Evolutionary conservation across 1,140 invertebrate species (phyloP), one percentile per base, ranked within the genome.

Genomic region (Atta cephalotes): DNA sequence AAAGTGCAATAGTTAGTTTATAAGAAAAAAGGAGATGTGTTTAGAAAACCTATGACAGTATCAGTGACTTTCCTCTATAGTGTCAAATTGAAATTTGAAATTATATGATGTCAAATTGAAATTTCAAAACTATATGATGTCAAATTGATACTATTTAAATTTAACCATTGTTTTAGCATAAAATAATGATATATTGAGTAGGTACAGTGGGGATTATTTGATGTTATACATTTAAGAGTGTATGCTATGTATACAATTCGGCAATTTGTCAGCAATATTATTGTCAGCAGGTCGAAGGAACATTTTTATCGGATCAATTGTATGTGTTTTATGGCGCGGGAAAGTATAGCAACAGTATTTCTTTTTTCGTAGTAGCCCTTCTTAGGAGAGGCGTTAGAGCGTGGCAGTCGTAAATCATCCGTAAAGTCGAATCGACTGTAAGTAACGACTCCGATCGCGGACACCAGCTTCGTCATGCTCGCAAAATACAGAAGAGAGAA

Each of bases 361-460:
- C 70, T 76, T 82, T 74, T 16, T 49, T 6, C 14, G 18, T 35
- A 14, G n/a, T 16, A 49, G 56, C 68, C 39, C 80, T 82, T 74
- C 80, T 45, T 28, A 53, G 56, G 25, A 66, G 78, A 53, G 51
- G 78, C 79, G 72, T 16, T 72, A 49, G 66, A 82, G 63, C 90
- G 68, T 85, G 77, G 85, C 71, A 65, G 49, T 68, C 85, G 81
- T 86, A 91, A 91, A 88, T 91, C 85, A 85, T 81, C 87, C 87
- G 39, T 90, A 62, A 90, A 89, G 85, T 68, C 74, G 82, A 78
- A 68, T 78, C 76, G 63, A 63, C 86, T 39, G 76, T 81, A 49
- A 90, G 79, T 90, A 91, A 87, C 62, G 70, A 35, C 12, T 7
- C 60, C 18, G 89, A 90, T 90, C 53, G 31, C 56, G 70, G 25